phyloP scores from a whole-genome alignment of 2,113 vertebrate genomes.

The Pituophis catenifer region DNA sequence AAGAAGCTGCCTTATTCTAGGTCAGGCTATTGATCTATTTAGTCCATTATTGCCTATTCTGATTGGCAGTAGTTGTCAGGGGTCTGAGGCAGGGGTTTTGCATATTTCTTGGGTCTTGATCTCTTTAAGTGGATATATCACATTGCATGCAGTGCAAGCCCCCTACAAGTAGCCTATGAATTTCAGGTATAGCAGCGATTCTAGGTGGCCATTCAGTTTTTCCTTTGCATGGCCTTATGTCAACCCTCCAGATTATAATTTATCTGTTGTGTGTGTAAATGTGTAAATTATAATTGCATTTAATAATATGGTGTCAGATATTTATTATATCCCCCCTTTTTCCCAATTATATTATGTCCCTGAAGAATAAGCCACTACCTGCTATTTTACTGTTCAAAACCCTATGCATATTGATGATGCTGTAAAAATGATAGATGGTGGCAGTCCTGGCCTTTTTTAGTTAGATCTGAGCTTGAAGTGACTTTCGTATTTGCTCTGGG shows the following conservation, averaged over 20 bases:
- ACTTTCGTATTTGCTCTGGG: not conserved
- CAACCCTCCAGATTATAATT: not conserved
- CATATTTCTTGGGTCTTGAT: not conserved
- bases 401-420: constrained; percentile 26
- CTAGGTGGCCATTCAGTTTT: not conserved
- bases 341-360: not conserved
- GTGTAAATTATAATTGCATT: not conserved
- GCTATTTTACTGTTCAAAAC: constrained; percentile 1
- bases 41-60: not conserved
- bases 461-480: not conserved
- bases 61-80: not conserved
- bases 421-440: constrained; percentile 26
- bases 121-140: not conserved
- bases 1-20: not conserved
- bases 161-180: not conserved
- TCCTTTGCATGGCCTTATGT: not conserved
- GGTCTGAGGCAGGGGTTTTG: not conserved
- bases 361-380: accelerated
- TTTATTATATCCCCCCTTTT: not conserved
- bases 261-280: not conserved
- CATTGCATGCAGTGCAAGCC: not conserved
- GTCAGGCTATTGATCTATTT: not conserved
- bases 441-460: not conserved
- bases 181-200: not conserved
- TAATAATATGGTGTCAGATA: not conserved